A percentile compares a stretch with the other conserved stretches of the same genome.
phyloP scores from a whole-genome alignment of 2,888 invertebrate species.

The Pristionchus mayeri region DNA sequence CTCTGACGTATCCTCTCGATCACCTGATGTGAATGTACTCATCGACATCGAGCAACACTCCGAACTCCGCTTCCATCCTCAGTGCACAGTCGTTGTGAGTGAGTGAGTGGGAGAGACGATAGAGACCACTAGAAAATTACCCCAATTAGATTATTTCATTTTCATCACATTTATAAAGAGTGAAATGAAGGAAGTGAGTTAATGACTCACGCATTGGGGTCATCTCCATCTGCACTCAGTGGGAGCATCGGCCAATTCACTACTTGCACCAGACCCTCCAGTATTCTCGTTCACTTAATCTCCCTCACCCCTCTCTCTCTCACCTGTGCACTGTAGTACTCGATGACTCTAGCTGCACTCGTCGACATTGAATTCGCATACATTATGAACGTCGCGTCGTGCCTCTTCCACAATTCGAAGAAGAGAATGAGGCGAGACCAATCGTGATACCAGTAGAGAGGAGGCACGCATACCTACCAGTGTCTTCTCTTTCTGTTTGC shows the following conservation, averaged over 20 bases:
- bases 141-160: neutral
- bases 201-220: neutral
- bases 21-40: neutral
- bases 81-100: neutral
- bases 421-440: neutral
- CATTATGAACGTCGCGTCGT: neutral
- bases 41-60: neutral
- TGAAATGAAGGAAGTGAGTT: neutral
- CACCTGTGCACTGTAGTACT: neutral
- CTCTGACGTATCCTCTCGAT: neutral
- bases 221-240: neutral
- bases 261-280: neutral
- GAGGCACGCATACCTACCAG: neutral
- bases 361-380: neutral
- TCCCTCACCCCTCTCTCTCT: neutral
- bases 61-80: neutral
- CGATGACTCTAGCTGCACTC: neutral
- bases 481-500: neutral
- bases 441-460: neutral
- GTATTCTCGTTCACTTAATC: neutral
- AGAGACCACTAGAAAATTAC: neutral
- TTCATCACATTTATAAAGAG: neutral
- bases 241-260: neutral
- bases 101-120: neutral
- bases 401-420: neutral